A percentile compares a stretch with the other conserved stretches of the same genome.
Evolutionary conservation across 2,113 vertebrate genomes (phyloP).

Genomic region (Lycaon pictus): DNA sequence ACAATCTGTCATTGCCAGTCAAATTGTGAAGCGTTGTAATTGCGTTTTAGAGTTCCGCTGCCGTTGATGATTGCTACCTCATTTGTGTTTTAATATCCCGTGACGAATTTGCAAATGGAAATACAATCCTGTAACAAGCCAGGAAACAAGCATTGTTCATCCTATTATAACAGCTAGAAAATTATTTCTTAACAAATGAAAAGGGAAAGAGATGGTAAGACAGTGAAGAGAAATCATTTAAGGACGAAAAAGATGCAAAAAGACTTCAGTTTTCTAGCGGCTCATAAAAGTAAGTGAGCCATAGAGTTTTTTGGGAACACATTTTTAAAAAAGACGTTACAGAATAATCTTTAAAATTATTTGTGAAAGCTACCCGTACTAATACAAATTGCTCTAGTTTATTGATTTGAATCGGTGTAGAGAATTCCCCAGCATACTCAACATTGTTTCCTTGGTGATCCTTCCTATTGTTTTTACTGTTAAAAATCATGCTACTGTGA

Average conservation of each 20-base stretch:
- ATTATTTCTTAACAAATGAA: slow-evolving; percentile 72
- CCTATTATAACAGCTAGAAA: slow-evolving; percentile 60
- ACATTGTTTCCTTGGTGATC: not conserved
- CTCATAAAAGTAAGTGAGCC: slow-evolving; percentile 52
- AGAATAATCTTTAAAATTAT: not conserved
- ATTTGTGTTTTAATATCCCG: slow-evolving; percentile 81
- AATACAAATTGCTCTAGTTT: not conserved
- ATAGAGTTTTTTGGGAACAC: not conserved
- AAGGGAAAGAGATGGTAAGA: slow-evolving; percentile 57
- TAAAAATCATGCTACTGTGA: not conserved
- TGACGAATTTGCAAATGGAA: slow-evolving; percentile 77
- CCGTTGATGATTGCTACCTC: slow-evolving; percentile 75
- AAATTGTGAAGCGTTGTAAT: slow-evolving; percentile 70
- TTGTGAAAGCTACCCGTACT: slow-evolving; percentile 23
- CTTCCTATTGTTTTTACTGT: slow-evolving; percentile 31
- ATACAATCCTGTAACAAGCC: slow-evolving; percentile 77
- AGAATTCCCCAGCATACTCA: not conserved
- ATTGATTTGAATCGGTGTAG: not conserved
- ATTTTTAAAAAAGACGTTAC: slow-evolving; percentile 18
- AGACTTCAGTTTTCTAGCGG: slow-evolving; percentile 47
- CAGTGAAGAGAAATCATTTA: slow-evolving; percentile 48
- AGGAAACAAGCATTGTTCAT: slow-evolving; percentile 76
- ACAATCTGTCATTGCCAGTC: slow-evolving; percentile 77
- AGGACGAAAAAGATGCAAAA: slow-evolving; percentile 49
- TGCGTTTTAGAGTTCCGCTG: slow-evolving; percentile 69